Evolutionary conservation across 2,113 vertebrate genomes (phyloP).

Genomic region (Phrynosoma blainvillii): DNA sequence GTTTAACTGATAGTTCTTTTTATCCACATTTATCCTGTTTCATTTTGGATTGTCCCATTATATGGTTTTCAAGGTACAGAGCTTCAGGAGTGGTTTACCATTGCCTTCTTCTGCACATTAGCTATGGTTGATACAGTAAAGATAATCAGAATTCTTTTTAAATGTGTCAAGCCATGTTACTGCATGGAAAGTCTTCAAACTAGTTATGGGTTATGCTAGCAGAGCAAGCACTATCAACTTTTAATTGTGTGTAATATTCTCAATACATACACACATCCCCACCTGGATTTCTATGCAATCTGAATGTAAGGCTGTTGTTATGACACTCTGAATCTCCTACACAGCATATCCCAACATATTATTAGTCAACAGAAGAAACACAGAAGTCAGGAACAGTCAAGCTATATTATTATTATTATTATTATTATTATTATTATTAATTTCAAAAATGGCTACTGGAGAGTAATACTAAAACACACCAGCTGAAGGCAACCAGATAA

Average conservation of each 20-base stretch:
- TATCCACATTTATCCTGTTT: too few relatives aligned
- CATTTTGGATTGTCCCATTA: too few relatives aligned
- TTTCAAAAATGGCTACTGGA: neutral
- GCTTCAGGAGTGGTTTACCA: too few relatives aligned
- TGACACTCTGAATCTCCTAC: neutral
- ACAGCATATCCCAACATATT: neutral
- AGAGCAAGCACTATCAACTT: too few relatives aligned
- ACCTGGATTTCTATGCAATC: neutral
- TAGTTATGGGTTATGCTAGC: too few relatives aligned
- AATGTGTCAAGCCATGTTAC: neutral
- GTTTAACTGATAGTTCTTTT: too few relatives aligned
- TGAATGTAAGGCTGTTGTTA: neutral
- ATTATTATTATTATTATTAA: too few relatives aligned
- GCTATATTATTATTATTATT: neutral
- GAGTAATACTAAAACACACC: neutral
- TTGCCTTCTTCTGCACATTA: too few relatives aligned
- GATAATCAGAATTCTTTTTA: neutral
- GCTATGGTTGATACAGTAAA: too few relatives aligned
- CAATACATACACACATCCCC: too few relatives aligned
- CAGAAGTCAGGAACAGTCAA: neutral
- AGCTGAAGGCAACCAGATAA: neutral
- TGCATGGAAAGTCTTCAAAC: neutral
- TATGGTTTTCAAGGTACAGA: too few relatives aligned
- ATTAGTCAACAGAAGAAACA: neutral
- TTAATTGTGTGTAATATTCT: neutral